A percentile compares a stretch with the other conserved stretches of the same genome.
These are phyloP conservation scores for Cryptus armator DNA, from an alignment of 2,888 invertebrate genomes.

Conservation along the genomic window DNA sequence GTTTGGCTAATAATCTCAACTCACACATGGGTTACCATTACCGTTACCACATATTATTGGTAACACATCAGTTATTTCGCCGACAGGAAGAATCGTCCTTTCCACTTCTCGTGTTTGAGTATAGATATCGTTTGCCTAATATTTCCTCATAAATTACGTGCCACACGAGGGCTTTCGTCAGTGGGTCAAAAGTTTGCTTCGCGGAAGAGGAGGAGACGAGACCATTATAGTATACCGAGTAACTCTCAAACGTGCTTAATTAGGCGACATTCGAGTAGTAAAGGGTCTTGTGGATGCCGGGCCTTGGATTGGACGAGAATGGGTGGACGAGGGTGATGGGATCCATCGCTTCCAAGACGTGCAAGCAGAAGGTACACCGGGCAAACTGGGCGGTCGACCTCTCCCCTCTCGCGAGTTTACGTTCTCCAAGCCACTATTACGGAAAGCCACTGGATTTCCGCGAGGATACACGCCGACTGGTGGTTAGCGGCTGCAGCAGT, in stretches of 20 bases:
- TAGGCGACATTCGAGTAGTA: conserved; percentile 81
- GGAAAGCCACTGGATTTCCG: conserved; percentile 78
- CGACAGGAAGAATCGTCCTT: not conserved
- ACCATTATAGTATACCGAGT: conserved; percentile 65
- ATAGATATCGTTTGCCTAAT: not conserved
- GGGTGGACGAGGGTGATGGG: conserved; percentile 23
- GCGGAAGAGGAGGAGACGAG: conserved; percentile 3
- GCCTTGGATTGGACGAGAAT: conserved; percentile 33
- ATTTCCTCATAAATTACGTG: not conserved
- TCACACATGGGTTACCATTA: not conserved
- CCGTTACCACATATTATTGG: not conserved
- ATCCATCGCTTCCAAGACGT: conserved; percentile 27
- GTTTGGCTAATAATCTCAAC: conserved; percentile 25
- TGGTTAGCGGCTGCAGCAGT: conserved; percentile 63
- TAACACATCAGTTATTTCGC: not conserved
- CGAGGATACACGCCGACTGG: conserved; percentile 66
- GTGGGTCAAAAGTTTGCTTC: conserved; percentile 58
- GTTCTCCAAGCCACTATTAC: conserved; percentile 76
- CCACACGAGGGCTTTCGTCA: conserved; percentile 20
- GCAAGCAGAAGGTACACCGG: conserved; percentile 24
- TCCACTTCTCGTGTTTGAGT: not conserved
- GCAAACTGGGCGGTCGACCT: conserved; percentile 12
- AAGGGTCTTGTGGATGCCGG: conserved; percentile 49
- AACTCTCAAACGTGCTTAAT: conserved; percentile 82
- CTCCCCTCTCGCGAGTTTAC: conserved; percentile 61